phyloP scores from a whole-genome alignment of 1,140 invertebrate species.

The Reticulitermes speratus region DNA sequence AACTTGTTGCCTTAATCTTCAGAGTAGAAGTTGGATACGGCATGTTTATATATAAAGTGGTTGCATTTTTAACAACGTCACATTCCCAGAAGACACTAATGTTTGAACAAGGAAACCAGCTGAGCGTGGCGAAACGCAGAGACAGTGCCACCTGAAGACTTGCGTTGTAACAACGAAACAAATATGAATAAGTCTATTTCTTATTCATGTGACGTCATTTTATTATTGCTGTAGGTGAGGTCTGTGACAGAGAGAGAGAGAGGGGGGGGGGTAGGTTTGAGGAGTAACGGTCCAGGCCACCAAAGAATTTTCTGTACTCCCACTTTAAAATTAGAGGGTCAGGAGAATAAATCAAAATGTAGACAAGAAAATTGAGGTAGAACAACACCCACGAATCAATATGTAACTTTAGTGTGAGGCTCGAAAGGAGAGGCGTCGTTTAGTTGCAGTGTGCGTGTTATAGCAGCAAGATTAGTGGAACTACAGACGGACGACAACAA shows the following conservation, averaged over 20 bases:
- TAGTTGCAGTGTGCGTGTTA: neutral
- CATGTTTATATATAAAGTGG: too few species aligned
- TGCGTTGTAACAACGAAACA: too few species aligned
- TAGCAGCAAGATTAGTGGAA: too few species aligned
- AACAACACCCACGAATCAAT: neutral
- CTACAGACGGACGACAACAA: too few species aligned
- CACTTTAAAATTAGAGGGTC: neutral
- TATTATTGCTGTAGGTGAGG: neutral
- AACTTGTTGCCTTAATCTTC: too few species aligned
- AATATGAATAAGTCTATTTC: too few species aligned
- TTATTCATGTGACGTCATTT: neutral
- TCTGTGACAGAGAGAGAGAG: neutral
- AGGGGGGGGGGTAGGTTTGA: neutral
- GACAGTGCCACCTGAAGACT: too few species aligned
- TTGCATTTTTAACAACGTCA: too few species aligned
- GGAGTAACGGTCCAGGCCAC: neutral
- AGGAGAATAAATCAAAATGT: conserved; percentile 1
- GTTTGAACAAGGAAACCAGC: too few species aligned
- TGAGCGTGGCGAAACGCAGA: too few species aligned
- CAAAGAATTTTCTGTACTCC: neutral
- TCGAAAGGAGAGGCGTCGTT: neutral
- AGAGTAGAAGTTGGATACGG: too few species aligned
- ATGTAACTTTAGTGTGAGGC: neutral
- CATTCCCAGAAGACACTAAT: too few species aligned
- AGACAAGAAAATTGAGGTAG: conserved; percentile 7